Evolutionary conservation across 2,888 invertebrate species (phyloP), one percentile per base, ranked within the genome.

Genomic region (Caenorhabditis sp.): DNA sequence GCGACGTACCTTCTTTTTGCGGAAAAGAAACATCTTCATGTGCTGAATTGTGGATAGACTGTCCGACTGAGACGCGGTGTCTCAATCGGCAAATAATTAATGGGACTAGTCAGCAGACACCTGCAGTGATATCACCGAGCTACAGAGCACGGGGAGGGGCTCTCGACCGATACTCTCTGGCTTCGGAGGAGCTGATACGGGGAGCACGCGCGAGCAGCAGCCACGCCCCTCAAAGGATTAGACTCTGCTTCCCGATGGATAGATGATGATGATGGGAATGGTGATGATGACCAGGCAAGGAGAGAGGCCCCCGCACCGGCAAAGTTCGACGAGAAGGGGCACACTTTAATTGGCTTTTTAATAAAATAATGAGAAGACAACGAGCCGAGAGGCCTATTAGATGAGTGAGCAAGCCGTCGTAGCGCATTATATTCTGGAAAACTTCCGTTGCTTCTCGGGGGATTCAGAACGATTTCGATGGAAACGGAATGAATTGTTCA

Each of bases 21-120:
- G 45, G 53, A 74, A 66, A 13, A 65, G 30, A 46, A 74, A 74
- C 73, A 74, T 74, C 63, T 65, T 74, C 59, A 74, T 66, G 58
- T 59, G 70, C 39, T 70, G 70, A 59, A 70, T 70, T 6, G 35
- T 70, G 41, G 53, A 39, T 48, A 17, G 24, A 9, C 17, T 32
- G 32, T 13, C 7, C 41, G 63, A 63, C 63, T 53, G 9, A 43
- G 58, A 58, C 45, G 24, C 24, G 20, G 9, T 35, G 43, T 55
- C 59, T 48, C 48, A 20, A 27, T 7, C 35, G n/a, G 27, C 46
- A 17, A 17, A 22, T 17, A 45, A 43, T 41, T 26, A 26, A 39
- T 22, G 48, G 5, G 35, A 52, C 17, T 58, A 59, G 53, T 58
- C 43, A 53, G 24, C 15, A 22, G 43, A 35, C 59, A 53, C 59